Conservation (phyloP, 2,797 vertebrate genomes). For the Lagodon rhomboides region DNA sequence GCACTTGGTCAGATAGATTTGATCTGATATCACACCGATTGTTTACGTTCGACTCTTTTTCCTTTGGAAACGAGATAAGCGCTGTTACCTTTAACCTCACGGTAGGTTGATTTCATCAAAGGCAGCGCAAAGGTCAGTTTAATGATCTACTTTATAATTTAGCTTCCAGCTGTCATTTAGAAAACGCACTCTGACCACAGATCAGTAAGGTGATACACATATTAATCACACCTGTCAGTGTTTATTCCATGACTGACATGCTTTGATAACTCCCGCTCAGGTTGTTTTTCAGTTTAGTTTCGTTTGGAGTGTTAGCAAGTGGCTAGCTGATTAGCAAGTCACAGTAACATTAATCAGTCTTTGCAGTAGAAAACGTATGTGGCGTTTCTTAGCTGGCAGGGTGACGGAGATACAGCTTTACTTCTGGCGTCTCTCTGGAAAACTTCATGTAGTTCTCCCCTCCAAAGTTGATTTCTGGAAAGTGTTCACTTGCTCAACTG, state of each 20-base stretch:
- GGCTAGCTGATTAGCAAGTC: too few species aligned
- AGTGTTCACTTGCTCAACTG: too few species aligned
- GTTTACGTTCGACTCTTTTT: constrained; percentile 57
- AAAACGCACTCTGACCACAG: neutral
- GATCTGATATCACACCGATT: constrained; percentile 59
- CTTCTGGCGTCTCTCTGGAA: too few species aligned
- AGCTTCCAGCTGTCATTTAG: neutral
- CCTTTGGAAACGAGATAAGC: constrained; percentile 57
- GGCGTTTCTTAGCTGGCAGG: too few species aligned
- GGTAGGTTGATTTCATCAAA: constrained; percentile 54
- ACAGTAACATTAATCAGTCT: too few species aligned
- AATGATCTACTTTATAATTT: constrained; percentile 40
- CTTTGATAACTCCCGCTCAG: neutral
- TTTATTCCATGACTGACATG: neutral
- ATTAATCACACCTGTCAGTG: neutral
- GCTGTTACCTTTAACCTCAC: constrained; percentile 66
- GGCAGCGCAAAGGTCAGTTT: constrained; percentile 35
- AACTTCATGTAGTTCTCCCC: too few species aligned
- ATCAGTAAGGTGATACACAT: neutral
- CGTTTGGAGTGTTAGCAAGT: too few species aligned
- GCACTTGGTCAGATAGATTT: constrained; percentile 52
- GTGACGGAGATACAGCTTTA: too few species aligned
- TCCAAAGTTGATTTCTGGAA: too few species aligned
- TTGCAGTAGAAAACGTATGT: too few species aligned
- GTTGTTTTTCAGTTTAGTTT: neutral